A percentile compares a stretch with the other conserved stretches of the same genome.
Evolutionary conservation across 2,888 invertebrate genomes (phyloP).

Genomic region (Dryadula phaetusa): DNA sequence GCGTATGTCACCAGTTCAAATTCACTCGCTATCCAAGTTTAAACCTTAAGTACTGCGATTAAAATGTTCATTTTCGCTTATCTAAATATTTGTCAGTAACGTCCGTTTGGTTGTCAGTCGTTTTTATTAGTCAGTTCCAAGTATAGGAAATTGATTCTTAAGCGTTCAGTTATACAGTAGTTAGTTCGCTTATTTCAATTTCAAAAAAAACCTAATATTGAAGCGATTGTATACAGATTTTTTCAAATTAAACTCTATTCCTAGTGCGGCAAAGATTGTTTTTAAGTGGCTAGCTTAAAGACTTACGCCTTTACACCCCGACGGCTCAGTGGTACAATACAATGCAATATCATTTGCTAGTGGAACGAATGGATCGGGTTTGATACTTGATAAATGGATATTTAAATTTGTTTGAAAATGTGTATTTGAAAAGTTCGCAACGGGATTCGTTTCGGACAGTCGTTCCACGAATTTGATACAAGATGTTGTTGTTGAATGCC

Average conservation of each 20-base stretch:
- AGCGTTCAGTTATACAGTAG: conserved; percentile 1
- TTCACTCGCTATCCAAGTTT: background rate
- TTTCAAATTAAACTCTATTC: background rate
- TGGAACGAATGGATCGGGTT: conserved; percentile 70
- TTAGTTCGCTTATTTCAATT: conserved; percentile 3
- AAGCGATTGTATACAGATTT: background rate
- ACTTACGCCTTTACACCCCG: conserved; percentile 43
- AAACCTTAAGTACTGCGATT: background rate
- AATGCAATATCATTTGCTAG: conserved; percentile 72
- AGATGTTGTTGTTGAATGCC: conserved; percentile 29
- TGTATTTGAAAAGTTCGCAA: conserved; percentile 59
- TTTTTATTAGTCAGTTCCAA: background rate
- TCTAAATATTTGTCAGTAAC: background rate
- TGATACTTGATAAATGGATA: conserved; percentile 71
- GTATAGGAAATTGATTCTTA: conserved; percentile 41
- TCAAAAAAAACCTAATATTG: background rate
- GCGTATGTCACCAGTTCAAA: conserved; percentile 59
- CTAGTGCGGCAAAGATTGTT: conserved; percentile 30
- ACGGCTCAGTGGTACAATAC: conserved; percentile 64
- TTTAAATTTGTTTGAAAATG: conserved; percentile 68
- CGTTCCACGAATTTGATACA: conserved; percentile 29
- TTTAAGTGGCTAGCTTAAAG: conserved; percentile 34
- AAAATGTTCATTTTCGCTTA: background rate
- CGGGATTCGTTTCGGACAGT: conserved; percentile 55
- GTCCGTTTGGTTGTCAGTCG: background rate